Percentiles rank a stretch among this genome's conserved stretches.
Conservation (phyloP, 2,888 invertebrate species). For the Trisateles emortualis region DNA sequence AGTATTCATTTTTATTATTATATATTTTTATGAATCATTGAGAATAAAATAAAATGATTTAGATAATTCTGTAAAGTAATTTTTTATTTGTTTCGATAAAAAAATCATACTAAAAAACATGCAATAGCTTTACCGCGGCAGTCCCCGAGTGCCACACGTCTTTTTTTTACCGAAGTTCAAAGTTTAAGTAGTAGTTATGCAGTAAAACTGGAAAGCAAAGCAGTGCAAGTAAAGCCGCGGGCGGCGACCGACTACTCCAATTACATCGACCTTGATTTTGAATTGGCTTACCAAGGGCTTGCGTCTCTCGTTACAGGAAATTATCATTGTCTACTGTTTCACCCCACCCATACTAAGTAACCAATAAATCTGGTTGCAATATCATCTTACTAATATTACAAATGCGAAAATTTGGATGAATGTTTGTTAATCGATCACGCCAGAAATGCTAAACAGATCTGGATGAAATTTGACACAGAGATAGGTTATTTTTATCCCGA, state of each 20-base stretch:
- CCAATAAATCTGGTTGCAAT: background rate
- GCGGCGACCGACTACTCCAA: constrained; percentile 34
- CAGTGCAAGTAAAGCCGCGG: constrained; percentile 27
- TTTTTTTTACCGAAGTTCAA: background rate
- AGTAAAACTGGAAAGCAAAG: constrained; percentile 41
- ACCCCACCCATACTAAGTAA: background rate
- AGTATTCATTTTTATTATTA: no score
- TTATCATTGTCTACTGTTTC: background rate
- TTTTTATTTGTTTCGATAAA: no score
- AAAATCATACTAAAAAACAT: no score
- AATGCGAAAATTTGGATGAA: no score
- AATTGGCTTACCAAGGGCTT: constrained; percentile 32
- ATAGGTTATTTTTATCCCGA: no score
- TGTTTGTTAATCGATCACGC: no score
- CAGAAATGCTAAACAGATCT: no score
- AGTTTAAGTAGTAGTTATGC: background rate
- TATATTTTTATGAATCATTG: no score
- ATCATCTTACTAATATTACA: background rate
- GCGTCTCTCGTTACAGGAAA: constrained; percentile 29
- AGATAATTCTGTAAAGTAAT: no score
- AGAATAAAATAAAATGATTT: no score
- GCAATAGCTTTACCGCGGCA: no score
- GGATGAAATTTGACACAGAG: no score
- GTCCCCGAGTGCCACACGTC: background rate
- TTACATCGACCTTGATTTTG: constrained; percentile 47